Conservation (phyloP, 2,797 vertebrate genomes). For the Tauraco hartlaubi region DNA sequence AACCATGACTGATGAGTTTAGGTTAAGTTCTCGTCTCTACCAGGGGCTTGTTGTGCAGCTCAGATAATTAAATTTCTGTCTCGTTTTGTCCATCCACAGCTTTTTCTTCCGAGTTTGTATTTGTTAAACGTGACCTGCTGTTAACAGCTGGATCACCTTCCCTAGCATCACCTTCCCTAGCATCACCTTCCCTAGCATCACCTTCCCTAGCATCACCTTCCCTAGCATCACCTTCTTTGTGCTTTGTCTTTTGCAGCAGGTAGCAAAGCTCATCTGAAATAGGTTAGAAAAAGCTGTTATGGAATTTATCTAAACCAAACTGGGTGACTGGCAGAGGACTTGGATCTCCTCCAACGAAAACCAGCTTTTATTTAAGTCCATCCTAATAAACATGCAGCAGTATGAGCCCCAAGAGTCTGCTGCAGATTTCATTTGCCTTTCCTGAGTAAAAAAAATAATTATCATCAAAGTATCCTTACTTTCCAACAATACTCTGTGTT, state of each 20-base stretch:
- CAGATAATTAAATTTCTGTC: neutral
- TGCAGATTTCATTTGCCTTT: neutral
- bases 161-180: neutral
- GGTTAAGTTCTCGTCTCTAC: neutral
- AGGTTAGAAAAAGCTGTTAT: neutral
- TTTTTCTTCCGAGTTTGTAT: neutral
- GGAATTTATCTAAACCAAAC: neutral
- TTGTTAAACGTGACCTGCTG: neutral
- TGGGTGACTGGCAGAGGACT: neutral
- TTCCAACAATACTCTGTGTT: neutral
- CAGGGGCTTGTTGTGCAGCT: neutral
- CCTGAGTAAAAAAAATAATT: neutral
- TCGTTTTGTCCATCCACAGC: neutral
- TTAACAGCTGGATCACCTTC: neutral
- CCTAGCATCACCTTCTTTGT: too few relatives aligned
- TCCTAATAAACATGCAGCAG: accelerated
- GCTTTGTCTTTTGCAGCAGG: neutral
- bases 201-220: neutral
- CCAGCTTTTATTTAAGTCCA: neutral
- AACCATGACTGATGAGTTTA: constrained; percentile 49
- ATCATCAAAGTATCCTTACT: neutral
- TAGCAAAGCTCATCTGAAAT: neutral
- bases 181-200: too few relatives aligned
- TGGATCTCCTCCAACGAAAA: accelerated
- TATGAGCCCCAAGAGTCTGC: neutral